Evolutionary conservation across 2,113 vertebrate species (phyloP).

Genomic region (Cromileptes altivelis): DNA sequence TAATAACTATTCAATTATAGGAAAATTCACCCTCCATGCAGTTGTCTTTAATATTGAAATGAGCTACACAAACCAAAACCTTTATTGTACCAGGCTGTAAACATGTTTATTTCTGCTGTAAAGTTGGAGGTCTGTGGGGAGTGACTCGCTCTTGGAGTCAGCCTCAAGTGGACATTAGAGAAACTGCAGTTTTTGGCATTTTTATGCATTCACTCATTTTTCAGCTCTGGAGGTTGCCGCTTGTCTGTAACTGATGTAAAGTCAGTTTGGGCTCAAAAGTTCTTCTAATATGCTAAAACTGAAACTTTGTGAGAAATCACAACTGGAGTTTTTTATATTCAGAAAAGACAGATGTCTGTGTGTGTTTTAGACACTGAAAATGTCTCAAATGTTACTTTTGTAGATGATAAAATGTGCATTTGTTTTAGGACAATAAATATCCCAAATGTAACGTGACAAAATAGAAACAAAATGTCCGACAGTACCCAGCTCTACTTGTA

Average conservation of each 20-base stretch:
- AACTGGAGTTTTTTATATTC: background rate
- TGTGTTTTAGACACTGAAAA: background rate
- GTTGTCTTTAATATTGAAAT: too few relatives aligned
- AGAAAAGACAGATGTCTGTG: background rate
- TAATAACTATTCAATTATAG: too few relatives aligned
- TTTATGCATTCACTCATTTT: too few relatives aligned
- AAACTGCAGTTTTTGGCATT: too few relatives aligned
- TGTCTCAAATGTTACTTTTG: background rate
- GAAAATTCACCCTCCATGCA: too few relatives aligned
- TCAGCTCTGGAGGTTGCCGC: too few relatives aligned
- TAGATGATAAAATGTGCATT: background rate
- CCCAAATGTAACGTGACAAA: background rate
- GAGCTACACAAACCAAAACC: too few relatives aligned
- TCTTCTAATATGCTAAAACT: background rate
- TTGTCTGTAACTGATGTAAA: background rate
- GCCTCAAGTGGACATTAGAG: too few relatives aligned
- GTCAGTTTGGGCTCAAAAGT: background rate
- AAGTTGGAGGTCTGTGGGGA: too few relatives aligned
- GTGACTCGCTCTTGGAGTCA: too few relatives aligned
- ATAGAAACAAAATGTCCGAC: background rate
- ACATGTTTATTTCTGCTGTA: too few relatives aligned
- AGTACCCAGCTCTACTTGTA: constrained; percentile 48
- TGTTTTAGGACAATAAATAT: background rate
- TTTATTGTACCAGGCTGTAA: too few relatives aligned
- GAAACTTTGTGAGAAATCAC: background rate